A percentile compares a stretch with the other conserved stretches of the same genome.
Conservation (phyloP, 2,113 vertebrate genomes). For the Hypocryptadius cinnamomeus region DNA sequence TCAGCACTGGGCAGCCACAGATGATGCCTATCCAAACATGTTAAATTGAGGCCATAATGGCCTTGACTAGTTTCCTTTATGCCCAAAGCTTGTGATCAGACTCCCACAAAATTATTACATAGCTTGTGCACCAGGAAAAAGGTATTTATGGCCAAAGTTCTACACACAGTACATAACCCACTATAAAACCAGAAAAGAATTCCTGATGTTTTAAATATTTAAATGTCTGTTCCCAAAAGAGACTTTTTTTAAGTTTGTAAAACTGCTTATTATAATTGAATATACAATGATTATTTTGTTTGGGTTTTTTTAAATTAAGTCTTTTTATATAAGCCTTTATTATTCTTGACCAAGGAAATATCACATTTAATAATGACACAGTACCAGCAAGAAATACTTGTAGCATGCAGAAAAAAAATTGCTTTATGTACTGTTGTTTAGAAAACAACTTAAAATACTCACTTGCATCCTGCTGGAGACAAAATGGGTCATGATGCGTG, state of each 20-base stretch:
- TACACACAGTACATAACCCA: not conserved
- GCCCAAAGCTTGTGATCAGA: not conserved
- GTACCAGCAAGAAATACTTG: not conserved
- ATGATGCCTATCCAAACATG: not conserved
- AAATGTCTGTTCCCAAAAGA: not conserved
- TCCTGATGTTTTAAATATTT: not conserved
- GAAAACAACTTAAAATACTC: not conserved
- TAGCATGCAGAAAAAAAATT: not conserved
- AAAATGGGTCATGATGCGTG: fast-evolving
- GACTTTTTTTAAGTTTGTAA: not conserved
- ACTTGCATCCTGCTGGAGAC: not conserved
- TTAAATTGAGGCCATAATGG: not conserved
- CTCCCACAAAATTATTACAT: conserved; percentile 23
- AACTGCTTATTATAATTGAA: not conserved
- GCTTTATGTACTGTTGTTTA: not conserved
- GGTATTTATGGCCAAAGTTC: not conserved
- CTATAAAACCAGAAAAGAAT: not conserved
- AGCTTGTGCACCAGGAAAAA: not conserved
- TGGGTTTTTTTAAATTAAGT: not conserved
- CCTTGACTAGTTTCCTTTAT: not conserved
- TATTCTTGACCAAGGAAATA: not conserved
- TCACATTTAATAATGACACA: not conserved
- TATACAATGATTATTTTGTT: not conserved
- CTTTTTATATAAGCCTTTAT: not conserved
- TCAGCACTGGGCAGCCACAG: not conserved